Percentiles rank a stretch among this genome's conserved stretches.
phyloP scores from a whole-genome alignment of 2,113 vertebrate species.

The Zosterops japonicus region DNA sequence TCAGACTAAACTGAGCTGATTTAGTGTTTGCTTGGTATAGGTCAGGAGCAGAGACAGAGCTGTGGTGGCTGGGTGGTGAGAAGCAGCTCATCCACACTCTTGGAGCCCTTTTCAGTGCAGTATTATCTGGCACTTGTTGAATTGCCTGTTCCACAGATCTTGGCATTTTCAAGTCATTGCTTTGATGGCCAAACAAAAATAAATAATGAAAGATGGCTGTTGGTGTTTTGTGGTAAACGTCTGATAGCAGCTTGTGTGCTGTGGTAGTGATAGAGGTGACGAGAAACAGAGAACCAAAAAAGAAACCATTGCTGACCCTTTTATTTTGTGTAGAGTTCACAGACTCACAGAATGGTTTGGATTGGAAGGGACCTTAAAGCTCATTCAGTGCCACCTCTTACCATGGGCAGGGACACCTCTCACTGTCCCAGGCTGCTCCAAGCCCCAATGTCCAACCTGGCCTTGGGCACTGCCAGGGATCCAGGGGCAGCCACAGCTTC shows the following conservation, averaged over 20 bases:
- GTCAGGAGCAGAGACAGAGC: background rate
- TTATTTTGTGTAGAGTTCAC: background rate
- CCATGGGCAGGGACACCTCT: background rate
- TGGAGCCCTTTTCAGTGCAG: background rate
- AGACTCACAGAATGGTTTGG: background rate
- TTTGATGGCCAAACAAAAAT: background rate
- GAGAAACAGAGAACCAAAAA: background rate
- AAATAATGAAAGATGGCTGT: fast-evolving
- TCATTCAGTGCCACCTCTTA: fast-evolving
- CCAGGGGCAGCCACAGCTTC: background rate
- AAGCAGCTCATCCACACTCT: background rate
- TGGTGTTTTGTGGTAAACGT: background rate
- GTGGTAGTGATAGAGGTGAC: background rate
- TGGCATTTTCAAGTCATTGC: background rate
- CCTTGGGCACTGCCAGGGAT: background rate
- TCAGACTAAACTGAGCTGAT: background rate
- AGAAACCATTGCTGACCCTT: background rate
- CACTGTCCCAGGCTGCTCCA: background rate
- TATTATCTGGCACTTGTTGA: background rate
- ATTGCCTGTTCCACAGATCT: background rate
- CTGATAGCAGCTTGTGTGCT: background rate
- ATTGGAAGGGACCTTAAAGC: fast-evolving
- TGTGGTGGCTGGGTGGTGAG: fast-evolving
- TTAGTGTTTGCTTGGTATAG: background rate
- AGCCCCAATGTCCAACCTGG: background rate